Conservation (phyloP, 2,113 vertebrate species). For the Myotis davidii region DNA sequence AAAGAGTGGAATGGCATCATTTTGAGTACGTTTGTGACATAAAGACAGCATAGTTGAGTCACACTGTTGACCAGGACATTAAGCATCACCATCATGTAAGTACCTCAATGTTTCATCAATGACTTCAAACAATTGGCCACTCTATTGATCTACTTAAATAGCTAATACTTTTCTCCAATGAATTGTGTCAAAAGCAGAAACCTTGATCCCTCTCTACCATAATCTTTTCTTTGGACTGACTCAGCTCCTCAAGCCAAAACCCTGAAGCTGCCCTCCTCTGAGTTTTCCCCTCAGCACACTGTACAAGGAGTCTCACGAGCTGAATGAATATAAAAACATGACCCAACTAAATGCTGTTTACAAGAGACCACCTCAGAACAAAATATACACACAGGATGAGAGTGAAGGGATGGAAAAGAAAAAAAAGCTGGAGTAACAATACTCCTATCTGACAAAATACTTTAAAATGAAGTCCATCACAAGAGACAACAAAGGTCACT, state of each 20-base stretch:
- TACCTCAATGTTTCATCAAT: not conserved
- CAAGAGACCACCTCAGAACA: too few species aligned
- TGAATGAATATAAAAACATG: not conserved
- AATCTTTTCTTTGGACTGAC: not conserved
- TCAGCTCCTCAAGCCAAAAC: not conserved
- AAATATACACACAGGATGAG: too few species aligned
- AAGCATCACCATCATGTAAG: not conserved
- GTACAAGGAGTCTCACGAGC: not conserved
- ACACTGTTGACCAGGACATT: too few species aligned
- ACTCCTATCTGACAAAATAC: too few species aligned
- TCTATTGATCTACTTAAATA: not conserved
- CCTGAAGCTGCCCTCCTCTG: fast-evolving
- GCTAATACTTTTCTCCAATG: not conserved
- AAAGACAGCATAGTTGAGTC: not conserved
- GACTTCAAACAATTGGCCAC: not conserved
- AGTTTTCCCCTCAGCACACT: fast-evolving
- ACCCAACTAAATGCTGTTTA: too few species aligned
- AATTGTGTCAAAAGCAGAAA: not conserved
- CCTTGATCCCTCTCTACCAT: not conserved
- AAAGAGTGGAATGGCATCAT: not conserved
- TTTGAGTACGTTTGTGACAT: not conserved
- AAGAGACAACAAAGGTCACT: too few species aligned
- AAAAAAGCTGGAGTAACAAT: too few species aligned
- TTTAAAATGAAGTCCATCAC: too few species aligned
- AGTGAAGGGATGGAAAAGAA: too few species aligned